These are phyloP conservation scores for Chitala chitala DNA, from an alignment of 2,113 vertebrate species.

Conservation along the genomic window DNA sequence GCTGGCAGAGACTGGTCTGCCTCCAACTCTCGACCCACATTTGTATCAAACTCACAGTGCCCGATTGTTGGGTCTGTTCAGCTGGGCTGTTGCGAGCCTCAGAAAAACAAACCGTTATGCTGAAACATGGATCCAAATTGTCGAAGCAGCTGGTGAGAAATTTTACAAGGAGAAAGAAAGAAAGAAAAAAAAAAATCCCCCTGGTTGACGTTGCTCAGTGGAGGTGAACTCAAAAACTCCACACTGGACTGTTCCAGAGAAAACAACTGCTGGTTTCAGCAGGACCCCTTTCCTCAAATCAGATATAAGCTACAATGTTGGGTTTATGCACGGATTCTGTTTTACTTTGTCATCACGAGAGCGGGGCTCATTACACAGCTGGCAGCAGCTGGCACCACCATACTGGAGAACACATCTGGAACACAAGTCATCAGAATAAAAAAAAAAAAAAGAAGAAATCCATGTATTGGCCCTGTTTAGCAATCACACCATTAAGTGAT, in stretches of 20 bases:
- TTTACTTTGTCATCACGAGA: constrained; percentile 13
- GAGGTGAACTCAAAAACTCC: not conserved
- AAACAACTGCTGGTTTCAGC: constrained; percentile 16
- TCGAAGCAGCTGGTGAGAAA: constrained; percentile 29
- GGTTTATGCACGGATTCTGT: not conserved
- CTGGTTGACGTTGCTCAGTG: constrained; percentile 12
- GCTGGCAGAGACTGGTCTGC: constrained; percentile 17
- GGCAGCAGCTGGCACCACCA: not conserved
- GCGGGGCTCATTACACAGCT: not conserved
- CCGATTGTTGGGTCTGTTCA: constrained; percentile 26
- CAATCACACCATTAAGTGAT: not conserved
- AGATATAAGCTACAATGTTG: not conserved
- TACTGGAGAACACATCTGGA: constrained; percentile 13
- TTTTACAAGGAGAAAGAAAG: not conserved
- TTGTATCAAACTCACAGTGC: constrained; percentile 35
- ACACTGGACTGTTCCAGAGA: constrained; percentile 15
- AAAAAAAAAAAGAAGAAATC: not conserved
- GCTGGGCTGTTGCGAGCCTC: constrained; percentile 27
- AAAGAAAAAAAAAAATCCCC: not conserved
- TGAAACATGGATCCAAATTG: constrained; percentile 20
- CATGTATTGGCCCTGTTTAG: not conserved
- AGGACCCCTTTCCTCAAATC: constrained; percentile 25
- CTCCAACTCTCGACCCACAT: constrained; percentile 32
- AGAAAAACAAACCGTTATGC: constrained; percentile 35
- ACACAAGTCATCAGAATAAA: not conserved